Conservation (phyloP, 2,113 vertebrate species). For the Leptobrachium ailaonicum region DNA sequence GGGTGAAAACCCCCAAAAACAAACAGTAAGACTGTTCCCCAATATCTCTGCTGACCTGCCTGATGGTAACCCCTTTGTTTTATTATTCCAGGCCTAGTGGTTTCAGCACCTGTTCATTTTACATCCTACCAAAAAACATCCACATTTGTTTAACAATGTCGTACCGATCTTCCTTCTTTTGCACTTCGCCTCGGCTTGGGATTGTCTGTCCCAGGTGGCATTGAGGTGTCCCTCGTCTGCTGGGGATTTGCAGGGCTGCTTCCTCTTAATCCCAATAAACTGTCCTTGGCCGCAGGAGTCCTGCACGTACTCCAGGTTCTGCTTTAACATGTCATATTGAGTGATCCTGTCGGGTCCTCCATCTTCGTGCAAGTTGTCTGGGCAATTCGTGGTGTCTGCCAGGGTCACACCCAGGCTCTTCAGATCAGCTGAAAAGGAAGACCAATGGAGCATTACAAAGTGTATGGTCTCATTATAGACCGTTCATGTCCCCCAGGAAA, state of each 20-base stretch:
- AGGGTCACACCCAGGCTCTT: slow-evolving; percentile 60
- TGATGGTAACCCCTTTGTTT: too few relatives aligned
- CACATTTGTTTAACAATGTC: slow-evolving; percentile 4
- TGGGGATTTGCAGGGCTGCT: slow-evolving; percentile 66
- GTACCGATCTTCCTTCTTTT: slow-evolving; percentile 79
- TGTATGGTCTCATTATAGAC: too few relatives aligned
- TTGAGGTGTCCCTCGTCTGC: slow-evolving; percentile 67
- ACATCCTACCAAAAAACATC: too few relatives aligned
- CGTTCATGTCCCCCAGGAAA: too few relatives aligned
- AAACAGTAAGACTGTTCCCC: too few relatives aligned
- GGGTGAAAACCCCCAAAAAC: too few relatives aligned
- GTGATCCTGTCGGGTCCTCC: slow-evolving; percentile 67
- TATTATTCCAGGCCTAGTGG: too few relatives aligned
- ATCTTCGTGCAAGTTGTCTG: slow-evolving; percentile 64
- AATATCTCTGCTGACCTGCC: too few relatives aligned
- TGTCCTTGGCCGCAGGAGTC: slow-evolving; percentile 63
- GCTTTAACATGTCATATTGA: slow-evolving; percentile 52
- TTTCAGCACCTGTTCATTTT: too few relatives aligned
- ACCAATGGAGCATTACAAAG: too few relatives aligned
- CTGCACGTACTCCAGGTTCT: slow-evolving; percentile 55
- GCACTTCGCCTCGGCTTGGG: slow-evolving; percentile 70
- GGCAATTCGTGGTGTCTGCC: slow-evolving; percentile 61
- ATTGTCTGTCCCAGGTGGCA: slow-evolving; percentile 64
- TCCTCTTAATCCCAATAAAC: slow-evolving; percentile 75
- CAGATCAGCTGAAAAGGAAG: slow-evolving; percentile 62